Base-by-base conservation (phyloP, 2,113 vertebrate species). In the Callipepla californica region DNA sequence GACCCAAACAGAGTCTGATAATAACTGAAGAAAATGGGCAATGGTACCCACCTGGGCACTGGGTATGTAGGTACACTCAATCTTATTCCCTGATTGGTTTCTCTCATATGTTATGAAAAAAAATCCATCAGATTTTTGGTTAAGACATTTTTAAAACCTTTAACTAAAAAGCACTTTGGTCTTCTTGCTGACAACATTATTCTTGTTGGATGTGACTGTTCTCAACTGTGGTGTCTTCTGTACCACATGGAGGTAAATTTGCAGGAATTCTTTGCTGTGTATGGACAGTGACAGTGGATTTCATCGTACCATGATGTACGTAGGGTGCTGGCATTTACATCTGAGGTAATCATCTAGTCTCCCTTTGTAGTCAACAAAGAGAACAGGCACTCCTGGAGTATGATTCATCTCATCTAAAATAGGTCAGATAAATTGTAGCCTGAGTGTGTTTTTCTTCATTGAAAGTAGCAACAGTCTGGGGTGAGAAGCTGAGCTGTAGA, bases 351-450 rank as follows among this genome's bases (percentile, higher is more conserved):
- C 50, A 87, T 85, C n/a, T 57, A 20, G 23, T 73, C 70, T 92
- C 53, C 47, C 53, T 91, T 90, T 87, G 13, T 34, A 90, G 65
- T 85, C 76, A 85, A 50, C 63, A 77, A 55, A 83, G 68, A 61
- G 82, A 85, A 55, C 59, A 93, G 34, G 38, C 87, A 66, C 81
- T 87, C 59, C 61, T 38, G 34, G 90, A 22, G 38, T 74, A 74
- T 96, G 94, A 95, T 93, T 96, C 92, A 96, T 96, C 87, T 90
- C 22, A 47, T 90, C 65, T 95, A 78, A 95, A 96, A 89, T 96
- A 95, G 92, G 96, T 90, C 90, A 96, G 75, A 89, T 94, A 87
- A 89, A 80, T 30, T 66, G 50, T 42, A 91, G 92, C 92, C 82
- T 93, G 79, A 59, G 74, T 95, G 79, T 53, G 42, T 65, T 94